phyloP scores from a whole-genome alignment of 2,888 invertebrate species.

The Heliconius ismenius region DNA sequence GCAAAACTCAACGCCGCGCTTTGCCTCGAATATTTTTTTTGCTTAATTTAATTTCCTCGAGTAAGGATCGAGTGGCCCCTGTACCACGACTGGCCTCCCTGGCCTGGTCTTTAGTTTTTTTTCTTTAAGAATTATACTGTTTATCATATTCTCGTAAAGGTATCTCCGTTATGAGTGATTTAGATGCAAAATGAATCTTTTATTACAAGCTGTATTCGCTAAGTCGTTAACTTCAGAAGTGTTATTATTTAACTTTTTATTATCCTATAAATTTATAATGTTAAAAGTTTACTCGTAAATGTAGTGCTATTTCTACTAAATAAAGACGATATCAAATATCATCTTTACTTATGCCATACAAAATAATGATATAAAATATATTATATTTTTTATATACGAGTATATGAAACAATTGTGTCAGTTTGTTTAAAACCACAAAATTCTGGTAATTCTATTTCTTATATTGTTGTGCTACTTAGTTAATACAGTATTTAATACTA shows the following conservation, averaged over 20 bases:
- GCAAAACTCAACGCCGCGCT: too few species aligned
- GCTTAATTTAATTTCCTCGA: too few species aligned
- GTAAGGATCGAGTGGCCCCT: too few species aligned
- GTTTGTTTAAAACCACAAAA: not conserved
- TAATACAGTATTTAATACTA: too few species aligned
- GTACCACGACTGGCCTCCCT: too few species aligned
- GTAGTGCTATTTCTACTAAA: not conserved
- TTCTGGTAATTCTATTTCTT: not conserved
- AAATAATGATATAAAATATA: not conserved
- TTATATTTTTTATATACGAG: not conserved
- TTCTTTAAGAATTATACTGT: not conserved
- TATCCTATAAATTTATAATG: not conserved
- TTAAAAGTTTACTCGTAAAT: not conserved
- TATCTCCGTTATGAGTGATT: not conserved
- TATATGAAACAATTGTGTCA: not conserved
- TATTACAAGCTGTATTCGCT: slow-evolving; percentile 17
- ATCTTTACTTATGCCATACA: not conserved
- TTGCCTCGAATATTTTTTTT: too few species aligned
- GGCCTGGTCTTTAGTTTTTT: not conserved
- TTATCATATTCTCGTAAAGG: not conserved
- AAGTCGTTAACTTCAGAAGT: slow-evolving; percentile 17
- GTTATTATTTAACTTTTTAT: slow-evolving; percentile 21
- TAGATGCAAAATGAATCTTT: slow-evolving; percentile 1
- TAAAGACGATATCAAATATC: not conserved
- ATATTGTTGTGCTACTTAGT: not conserved